Percentiles rank a stretch among this genome's conserved stretches.
These are phyloP conservation scores for Nycteola revayana DNA, from an alignment of 2,888 invertebrate genomes.

Conservation along the genomic window DNA sequence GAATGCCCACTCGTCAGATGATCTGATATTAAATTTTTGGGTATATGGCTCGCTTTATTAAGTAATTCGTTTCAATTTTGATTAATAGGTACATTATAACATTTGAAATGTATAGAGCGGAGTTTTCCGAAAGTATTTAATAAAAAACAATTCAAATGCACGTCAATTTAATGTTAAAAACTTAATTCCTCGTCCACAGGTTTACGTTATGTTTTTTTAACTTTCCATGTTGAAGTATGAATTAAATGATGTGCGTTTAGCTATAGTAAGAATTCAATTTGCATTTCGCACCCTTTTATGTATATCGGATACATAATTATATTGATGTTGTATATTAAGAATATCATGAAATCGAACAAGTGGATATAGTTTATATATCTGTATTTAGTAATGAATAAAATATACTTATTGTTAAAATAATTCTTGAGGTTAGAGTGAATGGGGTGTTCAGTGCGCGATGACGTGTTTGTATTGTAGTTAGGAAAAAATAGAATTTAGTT, in stretches of 20 bases:
- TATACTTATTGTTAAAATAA: slow-evolving; percentile 38
- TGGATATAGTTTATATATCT: slow-evolving; percentile 47
- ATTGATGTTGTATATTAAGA: slow-evolving; percentile 61
- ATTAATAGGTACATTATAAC: too few species aligned
- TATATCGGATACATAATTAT: slow-evolving; percentile 46
- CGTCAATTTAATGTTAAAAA: slow-evolving; percentile 26
- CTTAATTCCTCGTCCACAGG: slow-evolving; percentile 42
- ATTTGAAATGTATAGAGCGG: slow-evolving; percentile 14
- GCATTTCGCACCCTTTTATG: slow-evolving; percentile 59
- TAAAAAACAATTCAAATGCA: slow-evolving; percentile 20
- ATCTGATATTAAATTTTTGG: too few species aligned
- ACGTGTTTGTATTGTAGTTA: slow-evolving; percentile 52
- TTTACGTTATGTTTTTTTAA: slow-evolving; percentile 35
- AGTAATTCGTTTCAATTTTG: too few species aligned
- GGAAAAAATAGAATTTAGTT: slow-evolving; percentile 45
- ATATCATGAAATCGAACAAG: slow-evolving; percentile 76
- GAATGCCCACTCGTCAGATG: too few species aligned
- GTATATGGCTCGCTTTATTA: too few species aligned
- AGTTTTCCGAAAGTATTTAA: slow-evolving; percentile 22
- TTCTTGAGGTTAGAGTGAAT: slow-evolving; percentile 33
- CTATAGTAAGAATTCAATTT: slow-evolving; percentile 46
- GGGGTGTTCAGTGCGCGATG: slow-evolving; percentile 27
- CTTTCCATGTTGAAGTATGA: slow-evolving; percentile 43
- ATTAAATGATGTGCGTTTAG: slow-evolving; percentile 34
- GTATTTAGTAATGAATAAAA: slow-evolving; percentile 39